Percentiles rank a stretch among this genome's conserved stretches.
These are phyloP conservation scores for Magallana angulata DNA, from an alignment of 1,140 invertebrate genomes.

Conservation along the genomic window DNA sequence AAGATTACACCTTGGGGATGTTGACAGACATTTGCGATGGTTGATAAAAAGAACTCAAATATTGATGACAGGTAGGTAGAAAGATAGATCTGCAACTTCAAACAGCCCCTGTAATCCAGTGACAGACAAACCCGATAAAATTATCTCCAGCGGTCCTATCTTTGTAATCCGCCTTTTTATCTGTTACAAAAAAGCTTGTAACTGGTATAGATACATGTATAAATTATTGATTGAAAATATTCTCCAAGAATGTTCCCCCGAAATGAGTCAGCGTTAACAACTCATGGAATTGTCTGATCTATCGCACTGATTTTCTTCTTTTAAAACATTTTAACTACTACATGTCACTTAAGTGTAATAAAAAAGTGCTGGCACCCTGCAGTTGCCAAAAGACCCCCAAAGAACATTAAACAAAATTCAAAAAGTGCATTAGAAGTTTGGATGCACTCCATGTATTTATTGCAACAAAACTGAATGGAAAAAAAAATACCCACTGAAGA, in stretches of 20 bases:
- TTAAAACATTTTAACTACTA: background rate
- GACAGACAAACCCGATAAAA: conserved; percentile 10
- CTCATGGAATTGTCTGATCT: background rate
- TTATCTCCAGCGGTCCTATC: conserved; percentile 13
- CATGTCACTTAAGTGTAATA: conserved; percentile 8
- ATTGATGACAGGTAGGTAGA: conserved; percentile 11
- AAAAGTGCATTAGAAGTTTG: conserved; percentile 26
- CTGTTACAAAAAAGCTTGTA: background rate
- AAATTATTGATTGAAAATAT: conserved; percentile 29
- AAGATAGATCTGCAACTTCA: background rate
- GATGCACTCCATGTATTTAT: conserved; percentile 20
- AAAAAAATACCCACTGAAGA: background rate
- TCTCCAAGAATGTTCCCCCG: background rate
- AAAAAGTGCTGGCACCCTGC: background rate
- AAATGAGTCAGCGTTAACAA: conserved; percentile 17
- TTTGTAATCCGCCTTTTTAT: background rate
- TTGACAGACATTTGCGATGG: conserved; percentile 13
- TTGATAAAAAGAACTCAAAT: background rate
- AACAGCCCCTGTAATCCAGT: background rate
- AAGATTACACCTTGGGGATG: conserved; percentile 1
- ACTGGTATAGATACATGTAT: conserved; percentile 34
- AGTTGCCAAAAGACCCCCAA: conserved; percentile 19
- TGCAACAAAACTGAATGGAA: background rate
- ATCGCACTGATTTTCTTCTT: background rate
- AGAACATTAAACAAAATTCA: conserved; percentile 17